A percentile compares a stretch with the other conserved stretches of the same genome.
phyloP scores from a whole-genome alignment of 2,888 invertebrate species.

The Tridacna crocea region DNA sequence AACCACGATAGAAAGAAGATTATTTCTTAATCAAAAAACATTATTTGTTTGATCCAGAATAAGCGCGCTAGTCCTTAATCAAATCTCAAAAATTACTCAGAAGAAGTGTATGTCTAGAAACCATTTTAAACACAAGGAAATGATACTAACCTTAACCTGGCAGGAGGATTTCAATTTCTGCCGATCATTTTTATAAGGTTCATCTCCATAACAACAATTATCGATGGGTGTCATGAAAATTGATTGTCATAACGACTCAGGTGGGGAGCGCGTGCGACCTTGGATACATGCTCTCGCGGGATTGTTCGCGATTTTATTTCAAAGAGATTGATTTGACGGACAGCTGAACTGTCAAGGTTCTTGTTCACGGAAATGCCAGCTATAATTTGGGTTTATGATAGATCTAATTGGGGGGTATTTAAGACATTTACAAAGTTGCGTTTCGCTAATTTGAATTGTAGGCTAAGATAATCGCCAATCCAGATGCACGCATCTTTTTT shows the following conservation, averaged over 20 bases:
- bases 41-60: no score
- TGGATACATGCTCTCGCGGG: conserved; percentile 29
- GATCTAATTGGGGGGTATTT: conserved; percentile 55
- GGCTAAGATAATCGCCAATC: conserved; percentile 18
- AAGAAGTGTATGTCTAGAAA: no score
- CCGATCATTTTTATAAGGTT: conserved; percentile 26
- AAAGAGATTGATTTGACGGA: conserved; percentile 46
- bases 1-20: no score
- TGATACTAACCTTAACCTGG: no score
- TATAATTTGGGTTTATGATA: conserved; percentile 54
- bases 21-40: no score
- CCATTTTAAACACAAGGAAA: no score
- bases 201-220: conserved; percentile 27
- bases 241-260: conserved; percentile 32
- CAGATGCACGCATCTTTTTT: conserved; percentile 12
- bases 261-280: conserved; percentile 27
- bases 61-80: no score
- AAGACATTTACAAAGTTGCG: conserved; percentile 50
- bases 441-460: conserved; percentile 45
- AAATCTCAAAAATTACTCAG: no score
- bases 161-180: conserved; percentile 10
- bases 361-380: conserved; percentile 58
- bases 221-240: conserved; percentile 25
- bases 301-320: conserved; percentile 37
- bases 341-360: conserved; percentile 49